Conservation (phyloP, 2,797 vertebrate genomes). For the Phoebastria nigripes region DNA sequence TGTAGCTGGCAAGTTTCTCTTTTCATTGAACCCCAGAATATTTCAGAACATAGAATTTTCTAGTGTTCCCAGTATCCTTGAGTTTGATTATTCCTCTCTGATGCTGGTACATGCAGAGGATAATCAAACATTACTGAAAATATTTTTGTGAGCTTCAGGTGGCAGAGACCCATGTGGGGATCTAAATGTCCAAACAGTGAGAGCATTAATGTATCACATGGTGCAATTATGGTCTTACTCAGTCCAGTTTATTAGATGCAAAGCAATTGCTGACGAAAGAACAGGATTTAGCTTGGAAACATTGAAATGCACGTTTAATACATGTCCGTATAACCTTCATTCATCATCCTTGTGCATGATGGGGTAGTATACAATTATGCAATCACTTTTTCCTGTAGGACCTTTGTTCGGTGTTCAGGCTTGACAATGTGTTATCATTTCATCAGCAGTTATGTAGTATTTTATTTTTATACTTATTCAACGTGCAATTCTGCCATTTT, state of each 20-base stretch:
- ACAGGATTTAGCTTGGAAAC: background rate
- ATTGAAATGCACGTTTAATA: fast-evolving
- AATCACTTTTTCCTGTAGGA: background rate
- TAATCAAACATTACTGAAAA: fast-evolving
- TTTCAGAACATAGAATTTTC: background rate
- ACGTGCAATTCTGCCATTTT: background rate
- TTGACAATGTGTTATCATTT: background rate
- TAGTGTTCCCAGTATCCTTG: background rate
- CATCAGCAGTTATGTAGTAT: background rate
- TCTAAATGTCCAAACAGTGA: background rate
- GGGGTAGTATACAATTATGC: background rate
- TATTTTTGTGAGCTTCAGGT: background rate
- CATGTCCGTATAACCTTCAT: fast-evolving
- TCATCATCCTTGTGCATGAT: background rate
- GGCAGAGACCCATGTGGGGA: background rate
- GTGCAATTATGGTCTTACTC: background rate
- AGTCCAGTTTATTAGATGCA: fast-evolving
- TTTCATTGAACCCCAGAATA: background rate
- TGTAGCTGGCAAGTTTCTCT: background rate
- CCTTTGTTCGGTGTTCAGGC: background rate
- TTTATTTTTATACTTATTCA: background rate
- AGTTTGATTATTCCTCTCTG: background rate
- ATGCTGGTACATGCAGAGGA: background rate
- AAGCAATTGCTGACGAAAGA: background rate
- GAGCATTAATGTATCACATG: background rate